Evolutionary conservation across 2,888 invertebrate genomes (phyloP).

Genomic region (Podotricha telesiphe): DNA sequence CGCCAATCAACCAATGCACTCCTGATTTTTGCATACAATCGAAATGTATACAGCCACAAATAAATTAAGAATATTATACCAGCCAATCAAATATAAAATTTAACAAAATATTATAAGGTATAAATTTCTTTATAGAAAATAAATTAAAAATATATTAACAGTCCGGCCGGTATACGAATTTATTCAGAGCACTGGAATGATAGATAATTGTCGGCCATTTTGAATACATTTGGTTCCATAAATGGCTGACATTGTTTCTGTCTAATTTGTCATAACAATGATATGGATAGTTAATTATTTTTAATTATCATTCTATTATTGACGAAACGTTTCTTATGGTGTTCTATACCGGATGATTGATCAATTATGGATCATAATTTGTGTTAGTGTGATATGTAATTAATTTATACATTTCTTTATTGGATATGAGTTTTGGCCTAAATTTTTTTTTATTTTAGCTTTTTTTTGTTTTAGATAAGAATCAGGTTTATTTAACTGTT

Average conservation of each 20-base stretch:
- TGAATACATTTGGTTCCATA: constrained; percentile 59
- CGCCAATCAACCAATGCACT: constrained; percentile 55
- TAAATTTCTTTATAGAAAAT: constrained; percentile 17
- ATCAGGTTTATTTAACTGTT: no score
- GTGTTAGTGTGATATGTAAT: neutral
- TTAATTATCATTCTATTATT: constrained; percentile 52
- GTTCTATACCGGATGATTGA: constrained; percentile 28
- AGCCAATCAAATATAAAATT: constrained; percentile 9
- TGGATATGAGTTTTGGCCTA: neutral
- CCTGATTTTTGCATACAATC: constrained; percentile 67
- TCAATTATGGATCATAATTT: constrained; percentile 15
- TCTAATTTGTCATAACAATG: constrained; percentile 64
- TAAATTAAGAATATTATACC: constrained; percentile 1
- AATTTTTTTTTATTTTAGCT: neutral
- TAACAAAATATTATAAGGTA: neutral
- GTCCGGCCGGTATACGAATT: constrained; percentile 36
- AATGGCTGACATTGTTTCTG: constrained; percentile 54
- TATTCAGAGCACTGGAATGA: constrained; percentile 51
- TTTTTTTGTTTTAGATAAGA: no score
- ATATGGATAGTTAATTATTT: constrained; percentile 59
- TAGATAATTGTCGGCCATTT: constrained; percentile 74
- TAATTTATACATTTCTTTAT: neutral
- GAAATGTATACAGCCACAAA: constrained; percentile 31
- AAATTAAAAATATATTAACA: constrained; percentile 8
- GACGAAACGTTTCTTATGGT: constrained; percentile 44